These are phyloP conservation scores for Dioctria linearis DNA, from an alignment of 2,888 invertebrate species.

Conservation along the genomic window DNA sequence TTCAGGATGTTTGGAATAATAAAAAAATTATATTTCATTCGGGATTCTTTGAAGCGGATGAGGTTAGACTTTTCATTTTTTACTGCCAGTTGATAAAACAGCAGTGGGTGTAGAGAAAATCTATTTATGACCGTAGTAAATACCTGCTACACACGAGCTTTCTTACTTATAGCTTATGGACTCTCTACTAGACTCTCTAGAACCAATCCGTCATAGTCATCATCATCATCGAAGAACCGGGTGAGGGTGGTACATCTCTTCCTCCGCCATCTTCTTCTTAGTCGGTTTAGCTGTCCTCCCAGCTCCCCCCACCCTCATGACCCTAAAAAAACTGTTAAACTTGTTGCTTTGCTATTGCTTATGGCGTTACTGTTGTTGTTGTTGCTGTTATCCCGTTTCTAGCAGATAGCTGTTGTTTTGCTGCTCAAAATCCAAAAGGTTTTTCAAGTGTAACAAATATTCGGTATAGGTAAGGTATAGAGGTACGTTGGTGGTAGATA, in stretches of 20 bases:
- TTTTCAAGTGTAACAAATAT: neutral
- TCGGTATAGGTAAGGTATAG: too few relatives aligned
- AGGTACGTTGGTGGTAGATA: too few relatives aligned
- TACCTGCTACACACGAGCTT: constrained; percentile 3
- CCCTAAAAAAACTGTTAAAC: neutral
- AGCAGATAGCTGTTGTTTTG: too few relatives aligned
- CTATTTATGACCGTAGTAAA: constrained; percentile 26
- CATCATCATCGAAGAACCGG: too few relatives aligned
- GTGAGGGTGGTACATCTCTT: too few relatives aligned
- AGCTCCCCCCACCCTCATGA: too few relatives aligned
- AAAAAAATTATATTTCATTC: neutral
- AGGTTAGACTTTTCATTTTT: neutral
- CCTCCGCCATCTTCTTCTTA: too few relatives aligned
- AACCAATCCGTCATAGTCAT: neutral
- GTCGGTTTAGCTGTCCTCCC: too few relatives aligned
- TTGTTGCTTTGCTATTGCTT: constrained; percentile 45
- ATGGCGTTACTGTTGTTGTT: constrained; percentile 9
- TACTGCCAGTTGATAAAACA: constrained; percentile 10
- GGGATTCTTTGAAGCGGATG: neutral
- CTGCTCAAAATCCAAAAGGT: neutral
- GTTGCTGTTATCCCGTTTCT: neutral
- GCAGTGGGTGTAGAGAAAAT: neutral
- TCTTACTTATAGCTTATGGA: neutral
- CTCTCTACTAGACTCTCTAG: neutral
- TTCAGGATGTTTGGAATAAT: constrained; percentile 24